These are phyloP conservation scores for Deilephila porcellus DNA, from an alignment of 2,888 invertebrate genomes.

Conservation along the genomic window DNA sequence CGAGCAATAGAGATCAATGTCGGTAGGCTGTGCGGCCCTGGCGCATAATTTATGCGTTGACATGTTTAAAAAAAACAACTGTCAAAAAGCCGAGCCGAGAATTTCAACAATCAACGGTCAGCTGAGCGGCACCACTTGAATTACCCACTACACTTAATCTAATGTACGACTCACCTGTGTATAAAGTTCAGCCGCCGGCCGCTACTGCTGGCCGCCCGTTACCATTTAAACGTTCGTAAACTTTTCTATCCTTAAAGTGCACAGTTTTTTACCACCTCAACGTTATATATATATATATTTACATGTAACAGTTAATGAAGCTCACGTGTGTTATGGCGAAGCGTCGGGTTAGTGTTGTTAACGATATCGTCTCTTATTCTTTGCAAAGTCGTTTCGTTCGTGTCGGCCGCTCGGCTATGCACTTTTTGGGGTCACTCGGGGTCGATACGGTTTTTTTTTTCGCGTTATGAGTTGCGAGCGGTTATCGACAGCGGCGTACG, in stretches of 20 bases:
- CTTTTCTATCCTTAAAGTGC: conserved; percentile 54
- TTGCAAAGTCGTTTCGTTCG: conserved; percentile 78
- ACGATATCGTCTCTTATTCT: conserved; percentile 49
- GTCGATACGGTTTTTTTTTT: conserved; percentile 64
- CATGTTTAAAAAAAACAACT: conserved; percentile 60
- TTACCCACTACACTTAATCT: neutral
- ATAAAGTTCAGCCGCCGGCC: conserved; percentile 48
- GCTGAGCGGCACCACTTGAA: conserved; percentile 39
- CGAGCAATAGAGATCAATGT: conserved; percentile 35
- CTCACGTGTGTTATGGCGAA: conserved; percentile 70
- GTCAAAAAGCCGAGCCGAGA: conserved; percentile 49
- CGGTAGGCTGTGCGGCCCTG: conserved; percentile 37
- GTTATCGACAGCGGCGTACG: conserved; percentile 62
- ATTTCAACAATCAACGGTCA: conserved; percentile 35
- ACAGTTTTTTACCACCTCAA: conserved; percentile 68
- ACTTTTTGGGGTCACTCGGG: conserved; percentile 75
- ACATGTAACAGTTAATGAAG: conserved; percentile 63
- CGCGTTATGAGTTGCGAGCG: conserved; percentile 46
- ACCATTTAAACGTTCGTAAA: conserved; percentile 52
- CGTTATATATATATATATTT: conserved; percentile 57
- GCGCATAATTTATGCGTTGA: conserved; percentile 59
- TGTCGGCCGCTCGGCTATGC: conserved; percentile 69
- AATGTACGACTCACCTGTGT: conserved; percentile 65
- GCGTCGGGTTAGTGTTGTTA: conserved; percentile 58
- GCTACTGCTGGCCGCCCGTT: conserved; percentile 52